These are phyloP conservation scores for Brachymystax lenok DNA, from an alignment of 2,797 vertebrate species.

Conservation along the genomic window DNA sequence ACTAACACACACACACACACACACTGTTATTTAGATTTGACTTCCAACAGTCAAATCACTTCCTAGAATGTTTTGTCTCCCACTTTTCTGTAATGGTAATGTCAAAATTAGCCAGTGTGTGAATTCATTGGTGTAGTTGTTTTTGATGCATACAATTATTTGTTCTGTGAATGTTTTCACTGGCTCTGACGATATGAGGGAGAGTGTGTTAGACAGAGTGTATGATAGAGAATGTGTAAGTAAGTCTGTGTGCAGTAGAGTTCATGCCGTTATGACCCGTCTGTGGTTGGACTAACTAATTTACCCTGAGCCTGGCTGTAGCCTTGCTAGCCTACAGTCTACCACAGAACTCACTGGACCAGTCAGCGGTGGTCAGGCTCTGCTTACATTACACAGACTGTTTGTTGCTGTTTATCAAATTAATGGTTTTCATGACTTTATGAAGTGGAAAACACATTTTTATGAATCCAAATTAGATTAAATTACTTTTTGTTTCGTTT, in stretches of 20 bases:
- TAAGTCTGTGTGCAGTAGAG: conserved; percentile 14
- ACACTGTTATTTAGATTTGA: no score
- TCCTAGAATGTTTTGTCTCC: no score
- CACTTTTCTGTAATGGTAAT: no score
- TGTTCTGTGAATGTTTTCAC: neutral
- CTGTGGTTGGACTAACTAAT: conserved; percentile 22
- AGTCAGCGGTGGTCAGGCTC: neutral
- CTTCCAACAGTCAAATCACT: neutral
- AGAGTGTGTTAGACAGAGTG: neutral
- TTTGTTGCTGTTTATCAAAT: neutral
- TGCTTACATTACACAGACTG: neutral
- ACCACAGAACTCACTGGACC: neutral
- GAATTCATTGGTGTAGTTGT: neutral
- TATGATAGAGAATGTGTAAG: neutral
- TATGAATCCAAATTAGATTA: neutral
- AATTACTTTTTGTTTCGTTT: neutral
- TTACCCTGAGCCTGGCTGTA: conserved; percentile 24
- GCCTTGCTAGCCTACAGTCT: neutral
- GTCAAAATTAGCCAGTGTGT: no score
- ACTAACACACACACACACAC: no score
- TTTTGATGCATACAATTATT: neutral
- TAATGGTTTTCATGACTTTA: neutral
- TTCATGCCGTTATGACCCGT: conserved; percentile 8
- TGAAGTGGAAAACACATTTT: neutral
- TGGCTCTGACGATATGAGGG: no score